A percentile compares a stretch with the other conserved stretches of the same genome.
phyloP scores from a whole-genome alignment of 2,888 invertebrate genomes.

The Prosopocoilus inquinatus region DNA sequence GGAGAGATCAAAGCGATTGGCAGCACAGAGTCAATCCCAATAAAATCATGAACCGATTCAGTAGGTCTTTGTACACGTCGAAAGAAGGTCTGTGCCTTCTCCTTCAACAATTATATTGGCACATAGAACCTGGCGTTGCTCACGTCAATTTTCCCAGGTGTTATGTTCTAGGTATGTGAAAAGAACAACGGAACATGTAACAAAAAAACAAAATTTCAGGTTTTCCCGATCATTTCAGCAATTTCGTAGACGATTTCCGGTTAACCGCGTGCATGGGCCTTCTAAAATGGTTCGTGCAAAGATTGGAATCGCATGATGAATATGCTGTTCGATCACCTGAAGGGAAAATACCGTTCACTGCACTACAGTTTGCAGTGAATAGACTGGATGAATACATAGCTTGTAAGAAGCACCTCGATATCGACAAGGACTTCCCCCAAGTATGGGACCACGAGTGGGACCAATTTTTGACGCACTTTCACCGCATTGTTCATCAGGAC shows the following conservation, averaged over 20 bases:
- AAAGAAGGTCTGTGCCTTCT: slow-evolving; percentile 84
- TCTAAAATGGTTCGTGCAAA: slow-evolving; percentile 72
- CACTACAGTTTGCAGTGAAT: slow-evolving; percentile 78
- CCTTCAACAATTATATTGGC: slow-evolving; percentile 82
- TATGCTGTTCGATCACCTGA: slow-evolving; percentile 56
- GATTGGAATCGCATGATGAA: slow-evolving; percentile 52
- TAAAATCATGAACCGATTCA: slow-evolving; percentile 78
- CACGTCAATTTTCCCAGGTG: slow-evolving; percentile 83
- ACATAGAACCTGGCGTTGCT: slow-evolving; percentile 77
- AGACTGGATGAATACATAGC: slow-evolving; percentile 77
- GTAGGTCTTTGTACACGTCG: slow-evolving; percentile 85
- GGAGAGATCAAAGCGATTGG: slow-evolving; percentile 79
- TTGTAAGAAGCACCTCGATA: slow-evolving; percentile 72
- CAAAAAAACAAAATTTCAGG: slow-evolving; percentile 39
- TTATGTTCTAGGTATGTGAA: slow-evolving; percentile 65
- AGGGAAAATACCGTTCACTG: slow-evolving; percentile 71
- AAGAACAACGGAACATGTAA: neutral
- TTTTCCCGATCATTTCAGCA: slow-evolving; percentile 76
- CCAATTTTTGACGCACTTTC: slow-evolving; percentile 71
- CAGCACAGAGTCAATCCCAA: slow-evolving; percentile 59
- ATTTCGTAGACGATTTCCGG: slow-evolving; percentile 86
- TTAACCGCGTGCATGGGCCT: slow-evolving; percentile 84
- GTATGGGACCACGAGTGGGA: slow-evolving; percentile 90
- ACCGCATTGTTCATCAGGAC: slow-evolving; percentile 65
- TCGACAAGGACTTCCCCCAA: slow-evolving; percentile 60